Evolutionary conservation across 2,888 invertebrate genomes (phyloP).

Genomic region (Podabrus alpinus): DNA sequence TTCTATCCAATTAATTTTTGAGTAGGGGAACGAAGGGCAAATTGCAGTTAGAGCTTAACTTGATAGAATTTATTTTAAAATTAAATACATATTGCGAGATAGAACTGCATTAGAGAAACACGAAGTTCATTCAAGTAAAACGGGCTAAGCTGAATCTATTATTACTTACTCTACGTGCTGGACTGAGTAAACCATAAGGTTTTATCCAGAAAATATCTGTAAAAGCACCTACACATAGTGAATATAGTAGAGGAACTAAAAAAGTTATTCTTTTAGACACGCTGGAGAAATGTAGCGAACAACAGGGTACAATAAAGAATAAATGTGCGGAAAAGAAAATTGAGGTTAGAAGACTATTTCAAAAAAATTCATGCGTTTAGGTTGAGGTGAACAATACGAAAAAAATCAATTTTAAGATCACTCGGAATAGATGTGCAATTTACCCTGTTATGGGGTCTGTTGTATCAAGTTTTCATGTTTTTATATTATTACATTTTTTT

Average conservation of each 20-base stretch:
- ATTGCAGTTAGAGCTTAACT: neutral
- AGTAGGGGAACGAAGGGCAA: neutral
- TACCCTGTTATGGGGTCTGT: neutral
- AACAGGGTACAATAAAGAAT: no score
- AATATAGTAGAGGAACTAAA: neutral
- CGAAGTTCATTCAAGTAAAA: neutral
- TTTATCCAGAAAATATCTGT: neutral
- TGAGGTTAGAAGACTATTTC: no score
- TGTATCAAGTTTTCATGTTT: neutral
- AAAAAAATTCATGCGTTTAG: no score
- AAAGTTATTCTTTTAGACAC: neutral
- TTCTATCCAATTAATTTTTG: neutral
- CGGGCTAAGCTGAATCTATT: neutral
- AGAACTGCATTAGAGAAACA: neutral
- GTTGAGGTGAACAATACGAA: neutral
- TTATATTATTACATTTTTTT: neutral
- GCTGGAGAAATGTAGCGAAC: no score
- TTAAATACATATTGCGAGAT: neutral
- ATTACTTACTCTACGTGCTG: neutral
- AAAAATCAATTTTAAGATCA: neutral
- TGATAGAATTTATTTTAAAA: neutral
- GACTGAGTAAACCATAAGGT: neutral
- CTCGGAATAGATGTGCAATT: neutral
- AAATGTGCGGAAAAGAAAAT: no score
- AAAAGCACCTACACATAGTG: no score